A percentile compares a stretch with the other conserved stretches of the same genome.
Evolutionary conservation across 2,113 vertebrate species (phyloP).

Genomic region (Pantherophis guttatus): DNA sequence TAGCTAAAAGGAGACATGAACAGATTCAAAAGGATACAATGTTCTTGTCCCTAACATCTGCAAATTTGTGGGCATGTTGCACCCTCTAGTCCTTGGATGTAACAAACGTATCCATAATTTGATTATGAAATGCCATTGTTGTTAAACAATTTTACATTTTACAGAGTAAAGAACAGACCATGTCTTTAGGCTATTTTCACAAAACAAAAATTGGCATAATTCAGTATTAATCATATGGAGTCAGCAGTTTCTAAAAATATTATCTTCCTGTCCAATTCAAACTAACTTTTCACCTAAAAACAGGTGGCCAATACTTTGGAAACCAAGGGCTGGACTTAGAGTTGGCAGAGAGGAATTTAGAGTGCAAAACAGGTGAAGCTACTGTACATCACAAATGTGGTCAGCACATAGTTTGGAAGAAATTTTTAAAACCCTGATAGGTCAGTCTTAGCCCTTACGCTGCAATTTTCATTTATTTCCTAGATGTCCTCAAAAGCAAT

Average conservation of each 20-base stretch:
- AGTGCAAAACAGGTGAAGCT: not conserved
- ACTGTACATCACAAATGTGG: not conserved
- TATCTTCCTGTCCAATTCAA: not conserved
- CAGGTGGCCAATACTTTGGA: not conserved
- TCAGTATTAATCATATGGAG: not conserved
- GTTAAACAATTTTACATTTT: not conserved
- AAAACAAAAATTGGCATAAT: not conserved
- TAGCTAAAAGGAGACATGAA: not conserved
- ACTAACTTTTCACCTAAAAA: not conserved
- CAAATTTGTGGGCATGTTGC: not conserved
- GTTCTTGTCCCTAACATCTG: not conserved
- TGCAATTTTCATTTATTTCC: not conserved
- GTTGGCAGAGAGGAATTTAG: not conserved
- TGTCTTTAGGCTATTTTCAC: not conserved
- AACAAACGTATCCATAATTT: not conserved
- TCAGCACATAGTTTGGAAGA: not conserved
- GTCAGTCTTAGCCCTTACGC: not conserved
- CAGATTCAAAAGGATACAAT: not conserved
- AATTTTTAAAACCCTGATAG: not conserved
- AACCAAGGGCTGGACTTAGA: not conserved
- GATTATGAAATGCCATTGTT: not conserved
- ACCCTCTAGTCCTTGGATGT: not conserved
- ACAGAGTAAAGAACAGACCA: not conserved
- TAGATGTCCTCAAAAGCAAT: not conserved
- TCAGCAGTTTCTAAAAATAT: not conserved